Evolutionary conservation across 2,888 invertebrate species (phyloP).

Genomic region (Ectropis crepuscularia): DNA sequence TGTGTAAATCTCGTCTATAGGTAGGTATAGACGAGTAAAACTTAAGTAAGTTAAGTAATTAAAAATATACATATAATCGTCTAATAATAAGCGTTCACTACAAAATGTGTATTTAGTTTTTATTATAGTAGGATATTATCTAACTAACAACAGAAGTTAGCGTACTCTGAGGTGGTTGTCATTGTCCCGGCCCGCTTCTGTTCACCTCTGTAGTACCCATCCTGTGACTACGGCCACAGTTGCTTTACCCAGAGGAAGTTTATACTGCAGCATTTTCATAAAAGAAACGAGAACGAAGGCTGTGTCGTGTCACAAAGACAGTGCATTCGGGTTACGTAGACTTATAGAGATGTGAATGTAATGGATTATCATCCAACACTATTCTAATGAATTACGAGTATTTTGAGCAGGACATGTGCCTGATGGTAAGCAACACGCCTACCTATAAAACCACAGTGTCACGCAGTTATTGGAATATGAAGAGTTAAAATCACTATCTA

Average conservation of each 20-base stretch:
- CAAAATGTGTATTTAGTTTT: no score
- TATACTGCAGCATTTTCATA: conserved; percentile 57
- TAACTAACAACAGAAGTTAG: neutral
- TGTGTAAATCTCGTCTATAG: no score
- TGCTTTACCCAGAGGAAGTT: conserved; percentile 69
- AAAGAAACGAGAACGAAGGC: conserved; percentile 59
- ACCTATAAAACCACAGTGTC: no score
- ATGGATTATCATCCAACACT: conserved; percentile 49
- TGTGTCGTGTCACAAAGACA: conserved; percentile 62
- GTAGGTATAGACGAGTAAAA: no score
- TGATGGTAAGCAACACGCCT: no score
- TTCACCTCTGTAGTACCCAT: conserved; percentile 50
- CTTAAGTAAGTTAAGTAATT: no score
- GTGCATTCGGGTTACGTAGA: conserved; percentile 71
- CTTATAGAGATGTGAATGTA: conserved; percentile 60
- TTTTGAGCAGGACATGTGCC: neutral
- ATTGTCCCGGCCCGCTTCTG: conserved; percentile 71
- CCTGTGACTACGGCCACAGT: conserved; percentile 48
- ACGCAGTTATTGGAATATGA: no score
- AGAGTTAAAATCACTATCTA: no score
- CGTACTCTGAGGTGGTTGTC: conserved; percentile 40
- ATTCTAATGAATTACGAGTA: conserved; percentile 63
- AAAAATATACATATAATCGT: no score
- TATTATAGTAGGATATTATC: no score
- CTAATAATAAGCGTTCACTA: no score